Evolutionary conservation across 1,140 invertebrate genomes (phyloP).

Genomic region (Rhysida immarginata): DNA sequence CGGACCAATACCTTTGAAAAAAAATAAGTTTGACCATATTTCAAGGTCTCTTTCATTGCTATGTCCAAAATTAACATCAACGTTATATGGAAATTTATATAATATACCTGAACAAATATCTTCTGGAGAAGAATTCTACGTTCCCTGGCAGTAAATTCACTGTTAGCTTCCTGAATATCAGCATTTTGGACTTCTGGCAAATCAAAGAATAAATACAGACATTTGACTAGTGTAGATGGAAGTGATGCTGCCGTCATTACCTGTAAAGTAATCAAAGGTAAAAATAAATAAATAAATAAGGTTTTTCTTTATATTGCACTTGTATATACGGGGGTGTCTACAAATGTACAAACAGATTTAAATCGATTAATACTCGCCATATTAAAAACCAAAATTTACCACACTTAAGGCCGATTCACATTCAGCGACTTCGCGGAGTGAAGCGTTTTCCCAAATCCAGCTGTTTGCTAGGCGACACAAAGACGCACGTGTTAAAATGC

Average conservation of each 20-base stretch:
- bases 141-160: slow-evolving; percentile 80
- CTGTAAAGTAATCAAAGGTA: slow-evolving; percentile 31
- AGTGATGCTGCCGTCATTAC: slow-evolving; percentile 89
- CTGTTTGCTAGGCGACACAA: no score
- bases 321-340: no score
- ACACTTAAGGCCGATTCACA: no score
- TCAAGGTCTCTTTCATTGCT: not conserved
- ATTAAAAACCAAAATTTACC: no score
- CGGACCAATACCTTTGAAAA: slow-evolving; percentile 56
- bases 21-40: not conserved
- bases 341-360: no score
- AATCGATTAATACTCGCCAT: no score
- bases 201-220: slow-evolving; percentile 97
- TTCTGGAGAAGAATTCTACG: slow-evolving; percentile 83
- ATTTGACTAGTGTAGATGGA: slow-evolving; percentile 95
- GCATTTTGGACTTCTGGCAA: slow-evolving; percentile 67
- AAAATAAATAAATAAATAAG: slow-evolving; percentile 6
- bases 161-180: slow-evolving; percentile 41
- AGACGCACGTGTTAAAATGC: no score
- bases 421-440: no score
- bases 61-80: no score
- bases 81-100: no score
- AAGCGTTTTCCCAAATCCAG: no score
- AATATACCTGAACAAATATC: slow-evolving; percentile 76
- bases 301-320: not conserved